A percentile compares a stretch with the other conserved stretches of the same genome.
Evolutionary conservation across 2,113 vertebrate species (phyloP).

Genomic region (Poeciliopsis prolifica): DNA sequence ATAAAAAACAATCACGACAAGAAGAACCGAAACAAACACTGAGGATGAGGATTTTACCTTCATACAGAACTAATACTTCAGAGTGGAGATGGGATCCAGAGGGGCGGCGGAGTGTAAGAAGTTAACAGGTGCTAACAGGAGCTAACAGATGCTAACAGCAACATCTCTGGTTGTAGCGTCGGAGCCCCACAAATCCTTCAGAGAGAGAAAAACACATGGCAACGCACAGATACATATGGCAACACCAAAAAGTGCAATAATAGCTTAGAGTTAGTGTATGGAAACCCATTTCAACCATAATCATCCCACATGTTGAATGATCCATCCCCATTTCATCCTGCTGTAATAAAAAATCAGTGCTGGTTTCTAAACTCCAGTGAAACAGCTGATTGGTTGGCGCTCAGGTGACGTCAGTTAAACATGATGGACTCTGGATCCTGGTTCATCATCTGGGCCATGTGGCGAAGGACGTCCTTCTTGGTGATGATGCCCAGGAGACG

Average conservation of each 20-base stretch:
- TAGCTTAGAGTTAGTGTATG: too few species aligned
- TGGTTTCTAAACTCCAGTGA: background rate
- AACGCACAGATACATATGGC: background rate
- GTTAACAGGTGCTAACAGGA: too few species aligned
- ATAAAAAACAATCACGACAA: background rate
- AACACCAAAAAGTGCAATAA: background rate
- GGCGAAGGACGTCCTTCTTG: conserved; percentile 97
- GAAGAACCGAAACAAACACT: background rate
- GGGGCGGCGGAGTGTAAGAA: too few species aligned
- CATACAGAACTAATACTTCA: background rate
- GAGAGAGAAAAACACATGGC: background rate
- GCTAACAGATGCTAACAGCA: too few species aligned
- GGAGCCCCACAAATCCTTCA: background rate
- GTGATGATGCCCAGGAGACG: conserved; percentile 86
- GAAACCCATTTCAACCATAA: too few species aligned
- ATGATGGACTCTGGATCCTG: conserved; percentile 99
- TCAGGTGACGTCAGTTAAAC: conserved; percentile 84
- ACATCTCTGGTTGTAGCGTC: too few species aligned
- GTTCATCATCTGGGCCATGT: conserved; percentile 99
- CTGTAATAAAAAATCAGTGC: background rate
- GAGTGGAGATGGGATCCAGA: too few species aligned
- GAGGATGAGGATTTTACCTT: background rate
- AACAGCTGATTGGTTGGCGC: too few species aligned
- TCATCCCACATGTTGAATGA: background rate
- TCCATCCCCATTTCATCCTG: background rate